Evolutionary conservation across 2,113 vertebrate genomes (phyloP).

Genomic region (Labeo rohita): DNA sequence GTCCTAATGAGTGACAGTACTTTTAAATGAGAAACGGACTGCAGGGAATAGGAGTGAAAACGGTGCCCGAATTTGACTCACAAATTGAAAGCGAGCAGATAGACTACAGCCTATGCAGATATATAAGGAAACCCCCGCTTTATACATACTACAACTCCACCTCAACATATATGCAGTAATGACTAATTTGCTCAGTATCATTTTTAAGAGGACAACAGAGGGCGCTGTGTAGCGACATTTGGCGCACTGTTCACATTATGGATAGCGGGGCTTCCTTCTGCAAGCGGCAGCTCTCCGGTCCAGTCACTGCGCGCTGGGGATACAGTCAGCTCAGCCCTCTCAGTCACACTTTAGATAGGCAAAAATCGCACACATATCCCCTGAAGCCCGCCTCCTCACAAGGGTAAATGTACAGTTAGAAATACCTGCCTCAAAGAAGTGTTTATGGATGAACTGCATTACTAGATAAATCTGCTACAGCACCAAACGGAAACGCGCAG

Average conservation of each 20-base stretch:
- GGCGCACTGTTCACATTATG: conserved; percentile 67
- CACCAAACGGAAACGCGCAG: background rate
- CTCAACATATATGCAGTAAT: conserved; percentile 20
- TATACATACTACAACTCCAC: background rate
- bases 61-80: conserved; percentile 28
- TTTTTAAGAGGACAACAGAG: conserved; percentile 69
- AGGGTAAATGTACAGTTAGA: background rate
- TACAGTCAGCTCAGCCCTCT: background rate
- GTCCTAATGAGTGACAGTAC: conserved; percentile 45
- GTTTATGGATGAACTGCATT: background rate
- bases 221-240: conserved; percentile 75
- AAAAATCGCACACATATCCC: background rate
- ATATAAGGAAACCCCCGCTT: background rate
- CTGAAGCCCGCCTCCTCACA: background rate
- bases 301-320: background rate
- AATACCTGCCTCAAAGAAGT: background rate
- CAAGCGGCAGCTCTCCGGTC: conserved; percentile 49
- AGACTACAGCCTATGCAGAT: conserved; percentile 2
- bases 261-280: conserved; percentile 59
- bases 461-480: background rate
- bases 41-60: conserved; percentile 44
- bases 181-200: conserved; percentile 10
- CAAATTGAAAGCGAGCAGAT: conserved; percentile 21
- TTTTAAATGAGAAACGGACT: conserved; percentile 46
- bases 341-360: background rate